A percentile compares a stretch with the other conserved stretches of the same genome.
phyloP scores from a whole-genome alignment of 37 sponge, comb jelly and placozoan genomes.

The Trichoplax adhaerens region DNA sequence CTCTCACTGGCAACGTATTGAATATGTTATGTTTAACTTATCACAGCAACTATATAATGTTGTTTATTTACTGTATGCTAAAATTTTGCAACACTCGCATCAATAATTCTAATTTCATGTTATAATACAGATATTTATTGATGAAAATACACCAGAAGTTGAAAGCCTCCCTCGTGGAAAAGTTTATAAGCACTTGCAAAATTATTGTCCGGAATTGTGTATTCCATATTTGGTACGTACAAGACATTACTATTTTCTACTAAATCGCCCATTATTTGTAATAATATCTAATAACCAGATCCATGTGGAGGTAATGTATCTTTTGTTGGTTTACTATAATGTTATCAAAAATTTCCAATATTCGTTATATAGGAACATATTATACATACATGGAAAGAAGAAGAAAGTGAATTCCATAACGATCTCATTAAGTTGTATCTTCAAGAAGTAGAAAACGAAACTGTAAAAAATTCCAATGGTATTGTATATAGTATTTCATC shows the following conservation, averaged over 20 bases:
- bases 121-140: constrained; percentile 43
- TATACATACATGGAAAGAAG: constrained; percentile 37
- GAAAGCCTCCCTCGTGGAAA: constrained; percentile 28
- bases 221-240: constrained; percentile 56
- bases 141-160: constrained; percentile 37
- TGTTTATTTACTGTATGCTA: no score
- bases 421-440: constrained; percentile 35
- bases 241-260: neutral
- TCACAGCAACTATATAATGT: no score
- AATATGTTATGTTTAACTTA: no score
- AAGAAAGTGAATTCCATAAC: constrained; percentile 39
- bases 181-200: constrained; percentile 33
- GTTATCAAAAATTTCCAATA: neutral
- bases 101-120: neutral
- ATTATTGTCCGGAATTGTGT: constrained; percentile 8
- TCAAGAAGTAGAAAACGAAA: neutral
- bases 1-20: no score
- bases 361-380: constrained; percentile 38
- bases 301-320: neutral
- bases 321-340: neutral
- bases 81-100: no score
- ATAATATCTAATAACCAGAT: no score
- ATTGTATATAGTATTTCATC: neutral
- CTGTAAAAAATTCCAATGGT: neutral
- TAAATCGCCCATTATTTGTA: no score